Evolutionary conservation across 2,888 invertebrate genomes (phyloP).

Genomic region (Eustalomyia histrio): DNA sequence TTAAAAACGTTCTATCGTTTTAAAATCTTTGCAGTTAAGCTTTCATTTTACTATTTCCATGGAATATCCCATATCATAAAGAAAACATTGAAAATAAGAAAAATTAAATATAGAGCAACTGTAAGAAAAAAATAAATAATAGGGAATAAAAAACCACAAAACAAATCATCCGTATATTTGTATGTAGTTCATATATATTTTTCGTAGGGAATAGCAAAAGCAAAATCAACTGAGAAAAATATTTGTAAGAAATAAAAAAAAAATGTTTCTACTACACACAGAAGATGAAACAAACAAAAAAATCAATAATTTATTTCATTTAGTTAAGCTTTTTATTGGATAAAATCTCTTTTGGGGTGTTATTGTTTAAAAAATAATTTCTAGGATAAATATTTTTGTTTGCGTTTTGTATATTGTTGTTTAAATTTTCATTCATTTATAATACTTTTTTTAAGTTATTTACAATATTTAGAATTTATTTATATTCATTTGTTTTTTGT

Average conservation of each 20-base stretch:
- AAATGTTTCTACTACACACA: neutral
- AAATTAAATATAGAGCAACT: conserved; percentile 38
- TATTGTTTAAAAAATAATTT: conserved; percentile 12
- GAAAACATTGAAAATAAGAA: conserved; percentile 49
- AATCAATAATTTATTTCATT: conserved; percentile 68
- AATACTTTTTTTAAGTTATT: neutral
- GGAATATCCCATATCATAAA: conserved; percentile 25
- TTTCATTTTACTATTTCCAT: neutral
- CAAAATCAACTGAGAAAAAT: neutral
- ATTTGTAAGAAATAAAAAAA: neutral
- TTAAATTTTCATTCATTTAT: neutral
- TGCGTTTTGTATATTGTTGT: conserved; percentile 1
- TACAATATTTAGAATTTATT: neutral
- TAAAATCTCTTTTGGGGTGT: neutral
- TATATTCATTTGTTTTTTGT: neutral
- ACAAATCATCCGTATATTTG: conserved; percentile 7
- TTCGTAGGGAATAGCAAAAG: neutral
- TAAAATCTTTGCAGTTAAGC: too few species aligned
- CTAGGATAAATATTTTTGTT: conserved; percentile 7
- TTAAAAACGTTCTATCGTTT: too few species aligned
- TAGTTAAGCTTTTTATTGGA: conserved; percentile 3
- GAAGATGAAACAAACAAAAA: conserved; percentile 69
- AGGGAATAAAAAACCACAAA: conserved; percentile 37
- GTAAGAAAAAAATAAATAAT: conserved; percentile 23
- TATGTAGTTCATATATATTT: conserved; percentile 1